These are phyloP conservation scores for Pluvianellus socialis DNA, from an alignment of 2,113 vertebrate species.

Conservation along the genomic window DNA sequence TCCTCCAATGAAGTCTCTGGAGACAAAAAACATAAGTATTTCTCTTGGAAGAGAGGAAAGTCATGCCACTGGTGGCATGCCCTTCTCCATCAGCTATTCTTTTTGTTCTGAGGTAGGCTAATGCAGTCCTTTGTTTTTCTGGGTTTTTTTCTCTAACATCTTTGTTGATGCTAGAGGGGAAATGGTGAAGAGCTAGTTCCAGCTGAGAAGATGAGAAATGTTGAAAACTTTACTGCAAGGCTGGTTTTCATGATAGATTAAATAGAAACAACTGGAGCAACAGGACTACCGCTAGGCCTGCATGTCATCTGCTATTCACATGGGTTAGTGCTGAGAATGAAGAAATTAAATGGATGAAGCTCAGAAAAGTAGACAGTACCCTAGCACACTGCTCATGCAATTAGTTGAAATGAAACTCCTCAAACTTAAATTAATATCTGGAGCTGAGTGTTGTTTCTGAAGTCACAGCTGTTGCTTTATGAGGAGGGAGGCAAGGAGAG, in stretches of 20 bases:
- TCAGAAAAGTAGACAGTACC: not conserved
- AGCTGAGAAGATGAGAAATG: not conserved
- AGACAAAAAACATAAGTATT: not conserved
- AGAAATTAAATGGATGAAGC: not conserved
- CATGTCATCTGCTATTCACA: not conserved
- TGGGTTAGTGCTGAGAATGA: not conserved
- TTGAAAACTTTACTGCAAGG: not conserved
- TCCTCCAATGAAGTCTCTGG: not conserved
- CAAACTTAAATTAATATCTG: not conserved
- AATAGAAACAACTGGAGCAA: slow-evolving; percentile 30
- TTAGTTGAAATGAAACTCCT: not conserved
- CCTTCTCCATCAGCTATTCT: not conserved
- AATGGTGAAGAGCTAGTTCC: not conserved
- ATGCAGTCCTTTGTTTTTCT: not conserved
- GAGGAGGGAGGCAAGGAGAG: not conserved
- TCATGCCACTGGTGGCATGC: not conserved
- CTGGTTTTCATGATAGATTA: not conserved
- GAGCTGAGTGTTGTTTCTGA: not conserved
- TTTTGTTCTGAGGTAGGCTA: not conserved
- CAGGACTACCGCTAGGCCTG: not conserved
- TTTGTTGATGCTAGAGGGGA: not conserved
- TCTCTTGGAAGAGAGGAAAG: not conserved
- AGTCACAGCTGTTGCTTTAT: not conserved
- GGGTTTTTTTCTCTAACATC: not conserved
- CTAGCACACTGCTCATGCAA: not conserved